Evolutionary conservation across 2,888 invertebrate genomes (phyloP).

Genomic region (Bombylius major): DNA sequence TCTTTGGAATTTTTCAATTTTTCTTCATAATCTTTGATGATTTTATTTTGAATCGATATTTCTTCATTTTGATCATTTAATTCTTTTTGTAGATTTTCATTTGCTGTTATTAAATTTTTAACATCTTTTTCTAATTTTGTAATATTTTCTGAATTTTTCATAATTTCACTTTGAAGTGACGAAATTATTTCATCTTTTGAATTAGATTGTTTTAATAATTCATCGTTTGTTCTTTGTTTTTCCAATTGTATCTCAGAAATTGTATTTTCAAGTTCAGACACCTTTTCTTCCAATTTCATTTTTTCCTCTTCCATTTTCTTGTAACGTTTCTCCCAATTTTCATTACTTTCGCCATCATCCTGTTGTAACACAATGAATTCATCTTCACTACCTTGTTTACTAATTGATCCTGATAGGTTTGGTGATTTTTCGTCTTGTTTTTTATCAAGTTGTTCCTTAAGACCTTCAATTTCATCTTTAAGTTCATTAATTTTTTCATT

Average conservation of each 20-base stretch:
- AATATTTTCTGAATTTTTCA: slow-evolving; percentile 12
- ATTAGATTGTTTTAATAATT: not conserved
- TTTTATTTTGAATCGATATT: not conserved
- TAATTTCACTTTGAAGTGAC: not conserved
- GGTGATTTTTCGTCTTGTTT: not conserved
- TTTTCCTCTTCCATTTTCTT: not conserved
- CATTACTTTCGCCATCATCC: slow-evolving; percentile 4
- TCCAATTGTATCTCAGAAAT: not conserved
- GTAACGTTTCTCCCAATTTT: not conserved
- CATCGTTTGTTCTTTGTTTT: not conserved
- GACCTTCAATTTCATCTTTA: not conserved
- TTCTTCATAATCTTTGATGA: slow-evolving; percentile 13
- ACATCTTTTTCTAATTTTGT: not conserved
- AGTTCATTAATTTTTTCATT: not conserved
- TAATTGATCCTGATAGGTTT: not conserved
- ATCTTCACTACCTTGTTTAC: slow-evolving; percentile 27
- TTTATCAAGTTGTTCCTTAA: not conserved
- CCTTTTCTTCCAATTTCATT: not conserved
- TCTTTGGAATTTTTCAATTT: not conserved
- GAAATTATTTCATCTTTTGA: not conserved
- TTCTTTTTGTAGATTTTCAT: not conserved
- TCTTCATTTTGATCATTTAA: not conserved
- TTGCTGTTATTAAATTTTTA: slow-evolving; percentile 10
- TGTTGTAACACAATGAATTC: slow-evolving; percentile 31
- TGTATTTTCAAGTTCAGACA: not conserved